These are phyloP conservation scores for Trachelus troglodyta DNA, from an alignment of 2,888 invertebrate species.

Conservation along the genomic window DNA sequence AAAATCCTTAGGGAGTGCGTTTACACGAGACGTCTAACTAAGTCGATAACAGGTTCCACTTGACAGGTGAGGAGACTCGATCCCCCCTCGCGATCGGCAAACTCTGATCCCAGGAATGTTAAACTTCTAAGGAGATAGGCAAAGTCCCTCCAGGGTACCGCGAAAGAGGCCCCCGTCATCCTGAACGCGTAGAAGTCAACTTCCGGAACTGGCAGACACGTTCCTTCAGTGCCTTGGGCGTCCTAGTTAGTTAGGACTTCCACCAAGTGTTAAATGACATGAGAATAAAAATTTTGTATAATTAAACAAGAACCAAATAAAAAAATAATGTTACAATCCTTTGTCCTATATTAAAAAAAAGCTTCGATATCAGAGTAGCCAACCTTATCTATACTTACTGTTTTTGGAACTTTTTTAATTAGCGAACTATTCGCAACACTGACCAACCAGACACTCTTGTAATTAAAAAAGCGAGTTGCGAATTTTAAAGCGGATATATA, in stretches of 20 bases:
- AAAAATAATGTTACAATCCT: background rate
- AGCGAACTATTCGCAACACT: constrained; percentile 32
- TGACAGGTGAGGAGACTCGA: constrained; percentile 40
- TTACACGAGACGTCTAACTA: constrained; percentile 40
- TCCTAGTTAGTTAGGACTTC: background rate
- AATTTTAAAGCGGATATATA: constrained; percentile 32
- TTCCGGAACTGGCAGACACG: background rate
- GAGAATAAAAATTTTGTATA: background rate
- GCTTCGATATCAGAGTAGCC: background rate
- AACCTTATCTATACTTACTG: background rate
- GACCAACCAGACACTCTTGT: constrained; percentile 15
- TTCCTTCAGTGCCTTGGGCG: background rate
- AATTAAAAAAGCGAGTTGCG: constrained; percentile 37
- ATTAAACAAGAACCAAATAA: background rate
- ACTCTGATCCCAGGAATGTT: constrained; percentile 1
- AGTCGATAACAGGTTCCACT: constrained; percentile 47
- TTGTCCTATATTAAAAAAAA: background rate
- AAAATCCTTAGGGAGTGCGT: constrained; percentile 22
- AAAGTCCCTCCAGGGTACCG: background rate
- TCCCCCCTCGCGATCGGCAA: constrained; percentile 10
- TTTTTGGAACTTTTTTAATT: constrained; percentile 43
- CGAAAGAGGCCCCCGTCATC: background rate
- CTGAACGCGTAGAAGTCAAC: background rate
- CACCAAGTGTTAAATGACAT: background rate
- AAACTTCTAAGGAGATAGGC: constrained; percentile 13